phyloP scores from a whole-genome alignment of 2,113 vertebrate species.

The Garra rufa region DNA sequence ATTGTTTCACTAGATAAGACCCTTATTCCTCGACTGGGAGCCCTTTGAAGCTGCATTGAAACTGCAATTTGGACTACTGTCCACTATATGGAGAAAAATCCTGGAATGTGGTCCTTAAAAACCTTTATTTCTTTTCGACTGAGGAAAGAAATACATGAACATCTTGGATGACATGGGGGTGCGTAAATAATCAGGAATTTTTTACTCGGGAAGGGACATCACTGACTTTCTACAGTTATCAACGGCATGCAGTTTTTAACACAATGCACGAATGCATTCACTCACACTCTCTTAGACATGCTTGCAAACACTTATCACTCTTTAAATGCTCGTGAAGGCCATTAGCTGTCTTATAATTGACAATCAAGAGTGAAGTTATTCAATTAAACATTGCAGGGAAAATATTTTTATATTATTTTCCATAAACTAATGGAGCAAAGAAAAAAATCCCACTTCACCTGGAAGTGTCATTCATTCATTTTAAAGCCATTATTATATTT shows the following conservation, averaged over 20 bases:
- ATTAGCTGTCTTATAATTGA: background rate
- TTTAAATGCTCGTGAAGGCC: background rate
- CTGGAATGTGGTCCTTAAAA: too few relatives aligned
- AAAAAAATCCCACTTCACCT: background rate
- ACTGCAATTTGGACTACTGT: too few relatives aligned
- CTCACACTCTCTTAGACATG: background rate
- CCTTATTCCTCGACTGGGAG: too few relatives aligned
- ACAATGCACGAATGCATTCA: background rate
- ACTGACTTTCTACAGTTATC: background rate
- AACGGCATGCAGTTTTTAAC: background rate
- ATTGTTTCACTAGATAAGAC: too few relatives aligned
- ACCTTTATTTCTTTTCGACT: too few relatives aligned
- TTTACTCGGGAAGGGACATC: background rate
- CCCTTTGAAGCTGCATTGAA: too few relatives aligned
- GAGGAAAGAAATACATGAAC: too few relatives aligned
- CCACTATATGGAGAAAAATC: too few relatives aligned
- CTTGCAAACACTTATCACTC: background rate
- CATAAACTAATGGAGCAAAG: background rate
- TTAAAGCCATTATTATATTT: conserved; percentile 1
- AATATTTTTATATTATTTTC: background rate
- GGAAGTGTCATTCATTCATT: background rate
- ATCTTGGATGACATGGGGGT: too few relatives aligned
- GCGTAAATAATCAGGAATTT: too few relatives aligned
- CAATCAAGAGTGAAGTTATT: background rate
- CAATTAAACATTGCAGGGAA: background rate